Percentiles rank a stretch among this genome's conserved stretches.
These are phyloP conservation scores for Amphibalanus amphitrite DNA, from an alignment of 1,140 invertebrate genomes.

Conservation along the genomic window DNA sequence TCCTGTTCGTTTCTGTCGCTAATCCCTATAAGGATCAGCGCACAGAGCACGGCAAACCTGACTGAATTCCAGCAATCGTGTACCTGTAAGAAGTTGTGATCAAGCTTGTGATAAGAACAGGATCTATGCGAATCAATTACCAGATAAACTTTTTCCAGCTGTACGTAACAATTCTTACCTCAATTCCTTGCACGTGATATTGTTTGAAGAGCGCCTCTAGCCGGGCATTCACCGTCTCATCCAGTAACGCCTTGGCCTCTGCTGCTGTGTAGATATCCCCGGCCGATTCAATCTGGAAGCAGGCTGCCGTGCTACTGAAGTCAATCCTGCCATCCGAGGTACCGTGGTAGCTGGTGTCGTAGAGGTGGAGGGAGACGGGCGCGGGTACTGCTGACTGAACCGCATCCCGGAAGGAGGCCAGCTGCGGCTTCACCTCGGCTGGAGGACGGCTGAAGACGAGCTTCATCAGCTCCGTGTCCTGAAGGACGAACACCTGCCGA, in stretches of 20 bases:
- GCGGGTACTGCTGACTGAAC: constrained; percentile 39
- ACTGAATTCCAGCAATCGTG: too few species aligned
- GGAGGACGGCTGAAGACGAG: constrained; percentile 50
- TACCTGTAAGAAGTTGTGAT: too few species aligned
- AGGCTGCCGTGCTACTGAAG: constrained; percentile 41
- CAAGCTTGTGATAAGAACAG: too few species aligned
- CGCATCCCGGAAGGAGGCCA: constrained; percentile 39
- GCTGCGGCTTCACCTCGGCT: constrained; percentile 36
- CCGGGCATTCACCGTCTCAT: neutral
- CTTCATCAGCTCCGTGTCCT: constrained; percentile 52
- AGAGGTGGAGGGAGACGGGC: constrained; percentile 46
- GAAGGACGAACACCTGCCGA: constrained; percentile 44
- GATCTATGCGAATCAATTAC: too few species aligned
- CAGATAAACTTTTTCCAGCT: too few species aligned
- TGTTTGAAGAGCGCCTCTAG: neutral
- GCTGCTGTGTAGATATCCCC: neutral
- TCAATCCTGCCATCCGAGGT: constrained; percentile 48
- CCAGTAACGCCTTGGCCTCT: neutral
- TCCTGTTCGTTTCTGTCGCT: too few species aligned
- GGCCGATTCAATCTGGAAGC: neutral
- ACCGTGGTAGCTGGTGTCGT: constrained; percentile 53
- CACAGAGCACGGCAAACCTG: too few species aligned
- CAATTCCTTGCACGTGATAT: neutral
- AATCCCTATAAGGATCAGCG: too few species aligned
- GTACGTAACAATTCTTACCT: neutral